Evolutionary conservation across 2,797 vertebrate genomes (phyloP), one percentile per base, ranked within the genome.

Genomic region (Chelon auratus): DNA sequence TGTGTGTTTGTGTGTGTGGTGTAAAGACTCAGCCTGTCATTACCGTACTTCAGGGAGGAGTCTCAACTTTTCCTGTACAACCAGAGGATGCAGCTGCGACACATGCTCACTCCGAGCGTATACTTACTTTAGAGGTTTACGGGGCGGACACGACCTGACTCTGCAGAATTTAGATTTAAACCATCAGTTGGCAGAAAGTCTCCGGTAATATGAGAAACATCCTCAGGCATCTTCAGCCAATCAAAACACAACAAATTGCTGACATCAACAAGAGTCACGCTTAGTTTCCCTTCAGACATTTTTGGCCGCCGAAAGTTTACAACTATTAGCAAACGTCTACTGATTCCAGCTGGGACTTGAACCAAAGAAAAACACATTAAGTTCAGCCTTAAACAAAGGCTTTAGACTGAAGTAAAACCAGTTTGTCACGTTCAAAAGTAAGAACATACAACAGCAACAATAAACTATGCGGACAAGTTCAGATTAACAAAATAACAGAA

Each of bases 1-100:
- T 68, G 51, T 45, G 17, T 70, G 55, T 56, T 60, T 40, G 63
- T 64, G 24, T 57, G 56, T 75, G 54, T 52, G 54, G 52, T 33
- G 52, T 74, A 39, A 68, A 83, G 30, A 33, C 30, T 33, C 3
- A 7, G 79, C 72, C 78, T 83, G 80, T 90, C 78, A 87, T 90
- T 89, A 87, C 62, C 55, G 69, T 57, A 33, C 64, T 71, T 60
- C 76, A 77, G 84, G 87, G 83, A 83, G 86, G 81, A 83, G 80
- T 71, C 68, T 72, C 0, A 47, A 51, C 73, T 76, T 71, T 85
- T 89, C 82, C 82, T 84, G 78, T 54, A 67, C 72, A 60, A 57
- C 52, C 62, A 80, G 57, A 83, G 84, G 83, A 85, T 82, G 84
- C 87, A 87, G 86, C 78, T 87, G 83, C 72, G 67, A 26, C 57